These are phyloP conservation scores for Carposina sasakii DNA, from an alignment of 1,140 invertebrate species.

Conservation along the genomic window DNA sequence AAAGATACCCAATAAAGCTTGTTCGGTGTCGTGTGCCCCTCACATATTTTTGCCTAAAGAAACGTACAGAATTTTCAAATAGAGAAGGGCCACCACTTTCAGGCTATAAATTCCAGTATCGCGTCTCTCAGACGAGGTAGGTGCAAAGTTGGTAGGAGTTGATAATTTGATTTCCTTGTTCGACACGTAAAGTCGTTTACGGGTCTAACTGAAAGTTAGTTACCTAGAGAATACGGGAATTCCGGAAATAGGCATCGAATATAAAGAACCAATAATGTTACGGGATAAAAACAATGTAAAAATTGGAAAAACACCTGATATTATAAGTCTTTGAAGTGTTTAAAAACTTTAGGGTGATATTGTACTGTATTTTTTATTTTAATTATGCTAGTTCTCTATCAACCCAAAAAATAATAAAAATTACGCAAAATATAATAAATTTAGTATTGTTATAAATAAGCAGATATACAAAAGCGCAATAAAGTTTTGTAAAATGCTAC, in stretches of 20 bases:
- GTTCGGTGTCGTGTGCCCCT: slow-evolving; percentile 47
- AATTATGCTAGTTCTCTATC: no score
- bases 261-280: no score
- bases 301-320: no score
- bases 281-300: no score
- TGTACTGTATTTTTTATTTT: no score
- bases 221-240: slow-evolving; percentile 41
- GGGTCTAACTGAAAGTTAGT: slow-evolving; percentile 51
- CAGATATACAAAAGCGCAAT: no score
- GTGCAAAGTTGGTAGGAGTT: slow-evolving; percentile 55
- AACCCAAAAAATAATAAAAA: no score
- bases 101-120: slow-evolving; percentile 46
- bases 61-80: slow-evolving; percentile 58
- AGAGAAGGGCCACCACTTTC: slow-evolving; percentile 38
- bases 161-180: slow-evolving; percentile 68
- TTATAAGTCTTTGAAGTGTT: no score
- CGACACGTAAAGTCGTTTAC: slow-evolving; percentile 66
- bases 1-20: slow-evolving; percentile 65
- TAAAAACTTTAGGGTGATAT: no score
- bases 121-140: slow-evolving; percentile 37
- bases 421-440: no score
- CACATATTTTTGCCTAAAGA: slow-evolving; percentile 55
- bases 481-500: no score
- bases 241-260: slow-evolving; percentile 30
- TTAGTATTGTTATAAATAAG: no score